These are phyloP conservation scores for Hirudinaria manillensis DNA, from an alignment of 2,888 invertebrate species.

Conservation along the genomic window DNA sequence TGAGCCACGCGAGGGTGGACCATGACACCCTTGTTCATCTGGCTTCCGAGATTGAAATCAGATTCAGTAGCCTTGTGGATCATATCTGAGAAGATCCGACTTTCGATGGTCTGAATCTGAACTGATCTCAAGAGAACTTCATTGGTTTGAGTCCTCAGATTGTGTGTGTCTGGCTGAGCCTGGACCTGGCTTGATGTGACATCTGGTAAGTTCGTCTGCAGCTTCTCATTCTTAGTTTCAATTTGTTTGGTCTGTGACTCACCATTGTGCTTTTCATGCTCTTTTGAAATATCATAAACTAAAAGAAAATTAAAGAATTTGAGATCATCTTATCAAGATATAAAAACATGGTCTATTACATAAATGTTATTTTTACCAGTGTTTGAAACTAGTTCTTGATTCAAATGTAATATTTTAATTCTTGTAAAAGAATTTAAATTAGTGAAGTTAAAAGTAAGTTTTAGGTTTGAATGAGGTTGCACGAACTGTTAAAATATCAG, in stretches of 20 bases:
- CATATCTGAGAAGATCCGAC: not conserved
- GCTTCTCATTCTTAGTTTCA: not conserved
- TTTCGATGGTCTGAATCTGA: not conserved
- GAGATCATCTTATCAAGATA: too few species aligned
- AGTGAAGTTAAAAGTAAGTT: too few species aligned
- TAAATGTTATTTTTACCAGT: too few species aligned
- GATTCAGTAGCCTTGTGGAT: not conserved
- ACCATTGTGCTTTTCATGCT: not conserved
- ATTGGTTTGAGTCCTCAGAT: not conserved
- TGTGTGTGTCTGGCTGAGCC: not conserved
- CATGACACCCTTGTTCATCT: not conserved
- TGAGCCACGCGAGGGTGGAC: not conserved
- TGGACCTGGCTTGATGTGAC: not conserved
- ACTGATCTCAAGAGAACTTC: not conserved
- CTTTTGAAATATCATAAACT: conserved; percentile 1
- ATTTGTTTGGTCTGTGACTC: not conserved
- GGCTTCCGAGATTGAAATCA: conserved; percentile 5
- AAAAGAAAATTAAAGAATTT: not conserved
- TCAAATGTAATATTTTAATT: too few species aligned
- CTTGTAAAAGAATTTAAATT: too few species aligned
- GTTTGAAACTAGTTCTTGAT: too few species aligned
- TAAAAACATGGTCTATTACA: too few species aligned
- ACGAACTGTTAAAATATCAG: too few species aligned
- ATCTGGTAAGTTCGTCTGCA: not conserved
- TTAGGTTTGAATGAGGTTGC: too few species aligned